Conservation (phyloP, 2,797 vertebrate species). For the Argyrosomus regius region DNA sequence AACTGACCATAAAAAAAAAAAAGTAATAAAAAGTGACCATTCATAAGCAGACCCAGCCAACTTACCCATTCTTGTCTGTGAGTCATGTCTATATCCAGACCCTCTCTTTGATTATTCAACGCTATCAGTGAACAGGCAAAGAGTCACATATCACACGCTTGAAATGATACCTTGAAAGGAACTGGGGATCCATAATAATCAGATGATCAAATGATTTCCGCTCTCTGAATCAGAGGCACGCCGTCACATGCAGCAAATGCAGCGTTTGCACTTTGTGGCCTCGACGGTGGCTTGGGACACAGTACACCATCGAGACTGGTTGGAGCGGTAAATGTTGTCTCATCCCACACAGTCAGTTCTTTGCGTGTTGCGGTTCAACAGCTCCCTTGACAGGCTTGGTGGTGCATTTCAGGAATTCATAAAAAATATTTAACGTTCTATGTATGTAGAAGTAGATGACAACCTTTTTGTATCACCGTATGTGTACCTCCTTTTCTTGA, state of each 20-base stretch:
- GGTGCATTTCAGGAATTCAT: conserved; percentile 5
- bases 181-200: conserved; percentile 65
- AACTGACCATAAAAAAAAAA: neutral
- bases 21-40: neutral
- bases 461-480: neutral
- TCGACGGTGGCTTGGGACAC: neutral
- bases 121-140: conserved; percentile 44
- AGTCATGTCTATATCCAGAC: conserved; percentile 19
- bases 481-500: neutral
- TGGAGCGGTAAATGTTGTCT: conserved; percentile 6
- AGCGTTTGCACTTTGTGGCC: conserved; percentile 48
- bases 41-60: conserved; percentile 3
- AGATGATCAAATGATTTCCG: conserved; percentile 65
- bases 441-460: neutral
- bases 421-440: neutral
- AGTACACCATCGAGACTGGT: neutral
- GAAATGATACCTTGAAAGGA: conserved; percentile 64
- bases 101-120: conserved; percentile 41
- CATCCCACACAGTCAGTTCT: neutral
- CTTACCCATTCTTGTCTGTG: neutral
- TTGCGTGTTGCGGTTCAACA: conserved; percentile 4
- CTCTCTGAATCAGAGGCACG: conserved; percentile 38
- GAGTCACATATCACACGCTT: conserved; percentile 59
- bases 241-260: conserved; percentile 48
- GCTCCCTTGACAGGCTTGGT: neutral